These are phyloP conservation scores for Slavum lentiscoides DNA, from an alignment of 2,888 invertebrate genomes.

Conservation along the genomic window DNA sequence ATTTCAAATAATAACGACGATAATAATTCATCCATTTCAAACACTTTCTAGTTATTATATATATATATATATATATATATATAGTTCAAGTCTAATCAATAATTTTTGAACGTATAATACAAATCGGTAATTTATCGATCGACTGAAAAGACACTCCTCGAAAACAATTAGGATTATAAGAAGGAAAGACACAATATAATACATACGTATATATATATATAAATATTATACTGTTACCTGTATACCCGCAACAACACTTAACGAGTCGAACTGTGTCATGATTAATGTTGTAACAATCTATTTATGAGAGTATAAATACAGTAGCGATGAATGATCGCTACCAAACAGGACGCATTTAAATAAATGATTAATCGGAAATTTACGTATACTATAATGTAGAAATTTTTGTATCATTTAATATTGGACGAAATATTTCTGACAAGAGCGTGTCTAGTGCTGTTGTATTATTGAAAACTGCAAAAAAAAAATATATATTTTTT, in stretches of 20 bases:
- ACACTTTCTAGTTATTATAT: conserved; percentile 13
- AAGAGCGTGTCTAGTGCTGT: background rate
- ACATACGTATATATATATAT: no score
- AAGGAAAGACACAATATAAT: background rate
- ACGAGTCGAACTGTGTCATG: conserved; percentile 16
- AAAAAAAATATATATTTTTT: background rate
- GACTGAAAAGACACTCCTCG: background rate
- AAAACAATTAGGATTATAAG: conserved; percentile 1
- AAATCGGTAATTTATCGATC: background rate
- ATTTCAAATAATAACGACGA: background rate
- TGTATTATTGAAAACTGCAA: no score
- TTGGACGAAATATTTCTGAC: background rate
- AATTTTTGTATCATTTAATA: background rate
- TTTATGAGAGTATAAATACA: conserved; percentile 21
- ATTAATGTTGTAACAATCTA: conserved; percentile 37
- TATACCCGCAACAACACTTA: background rate
- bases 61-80: no score
- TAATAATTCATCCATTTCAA: background rate
- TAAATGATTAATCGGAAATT: conserved; percentile 32
- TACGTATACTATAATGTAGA: background rate
- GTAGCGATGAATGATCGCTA: conserved; percentile 33
- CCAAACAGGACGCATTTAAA: background rate
- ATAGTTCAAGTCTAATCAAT: background rate
- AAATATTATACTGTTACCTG: no score
- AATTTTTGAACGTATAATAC: background rate